Percentiles rank a stretch among this genome's conserved stretches.
These are phyloP conservation scores for Leptinotarsa juncta DNA, from an alignment of 2,888 invertebrate species.

Conservation along the genomic window DNA sequence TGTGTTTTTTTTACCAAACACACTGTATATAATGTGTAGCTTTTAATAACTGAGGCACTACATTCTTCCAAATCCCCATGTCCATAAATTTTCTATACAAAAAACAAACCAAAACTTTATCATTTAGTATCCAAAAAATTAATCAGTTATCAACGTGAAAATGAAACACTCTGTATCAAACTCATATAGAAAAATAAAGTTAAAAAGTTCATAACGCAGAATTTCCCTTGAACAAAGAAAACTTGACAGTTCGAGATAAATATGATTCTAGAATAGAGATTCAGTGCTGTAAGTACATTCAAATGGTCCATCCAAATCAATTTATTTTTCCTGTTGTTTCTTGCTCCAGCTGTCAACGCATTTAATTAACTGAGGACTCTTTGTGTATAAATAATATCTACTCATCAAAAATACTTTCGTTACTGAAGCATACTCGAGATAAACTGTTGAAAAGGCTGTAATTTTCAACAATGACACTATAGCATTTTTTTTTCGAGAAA, in stretches of 20 bases:
- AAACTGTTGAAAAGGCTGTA: background rate
- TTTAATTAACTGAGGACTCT: background rate
- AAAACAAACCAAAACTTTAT: no score
- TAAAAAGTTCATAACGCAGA: background rate
- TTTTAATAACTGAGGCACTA: no score
- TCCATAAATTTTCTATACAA: no score
- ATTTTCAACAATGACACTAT: background rate
- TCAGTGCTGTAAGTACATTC: background rate
- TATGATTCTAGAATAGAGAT: background rate
- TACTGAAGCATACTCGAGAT: background rate
- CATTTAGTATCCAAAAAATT: no score
- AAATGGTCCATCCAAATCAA: background rate
- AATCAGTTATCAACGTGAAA: no score
- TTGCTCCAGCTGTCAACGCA: background rate
- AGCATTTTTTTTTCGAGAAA: background rate
- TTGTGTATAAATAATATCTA: background rate
- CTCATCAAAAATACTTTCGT: background rate
- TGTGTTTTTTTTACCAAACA: no score
- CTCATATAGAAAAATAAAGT: no score
- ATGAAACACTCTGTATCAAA: no score
- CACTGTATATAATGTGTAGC: no score
- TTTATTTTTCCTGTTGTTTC: background rate
- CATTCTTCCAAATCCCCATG: no score
- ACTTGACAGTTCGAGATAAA: background rate
- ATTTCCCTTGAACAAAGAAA: conserved; percentile 2